Conservation (phyloP, 2,113 vertebrate genomes). For the Climacteris rufus region DNA sequence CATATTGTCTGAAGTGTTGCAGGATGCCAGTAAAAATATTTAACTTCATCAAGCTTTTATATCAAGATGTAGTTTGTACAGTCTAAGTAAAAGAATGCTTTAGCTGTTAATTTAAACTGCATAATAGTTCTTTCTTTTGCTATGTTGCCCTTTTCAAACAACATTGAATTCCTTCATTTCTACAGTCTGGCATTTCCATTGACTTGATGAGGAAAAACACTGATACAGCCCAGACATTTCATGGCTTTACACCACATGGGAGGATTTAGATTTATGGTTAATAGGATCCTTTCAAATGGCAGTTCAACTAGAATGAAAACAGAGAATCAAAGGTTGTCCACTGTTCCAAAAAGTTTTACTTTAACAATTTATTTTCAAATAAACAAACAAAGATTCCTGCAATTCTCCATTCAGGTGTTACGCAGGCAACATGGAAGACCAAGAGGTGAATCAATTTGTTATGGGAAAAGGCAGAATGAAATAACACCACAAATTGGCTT, state of each 20-base stretch:
- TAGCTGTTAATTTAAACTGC: neutral
- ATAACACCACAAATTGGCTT: neutral
- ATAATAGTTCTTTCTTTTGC: neutral
- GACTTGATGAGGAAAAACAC: neutral
- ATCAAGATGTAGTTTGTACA: neutral
- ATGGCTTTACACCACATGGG: neutral
- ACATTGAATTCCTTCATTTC: neutral
- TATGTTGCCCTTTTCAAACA: neutral
- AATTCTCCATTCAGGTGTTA: neutral
- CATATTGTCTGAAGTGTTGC: neutral
- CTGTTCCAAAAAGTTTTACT: neutral
- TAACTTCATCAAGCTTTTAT: neutral
- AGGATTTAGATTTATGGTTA: neutral
- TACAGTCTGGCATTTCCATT: neutral
- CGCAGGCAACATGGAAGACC: neutral
- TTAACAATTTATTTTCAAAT: neutral
- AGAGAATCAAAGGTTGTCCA: neutral
- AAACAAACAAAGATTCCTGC: neutral
- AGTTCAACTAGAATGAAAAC: neutral
- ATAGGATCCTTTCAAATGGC: neutral
- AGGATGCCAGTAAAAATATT: conserved; percentile 30
- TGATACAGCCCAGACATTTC: neutral
- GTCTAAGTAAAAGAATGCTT: neutral
- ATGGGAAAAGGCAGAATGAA: neutral
- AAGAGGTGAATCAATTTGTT: neutral